These are phyloP conservation scores for Meiosimyza decipiens DNA, from an alignment of 2,888 invertebrate species.

Conservation along the genomic window DNA sequence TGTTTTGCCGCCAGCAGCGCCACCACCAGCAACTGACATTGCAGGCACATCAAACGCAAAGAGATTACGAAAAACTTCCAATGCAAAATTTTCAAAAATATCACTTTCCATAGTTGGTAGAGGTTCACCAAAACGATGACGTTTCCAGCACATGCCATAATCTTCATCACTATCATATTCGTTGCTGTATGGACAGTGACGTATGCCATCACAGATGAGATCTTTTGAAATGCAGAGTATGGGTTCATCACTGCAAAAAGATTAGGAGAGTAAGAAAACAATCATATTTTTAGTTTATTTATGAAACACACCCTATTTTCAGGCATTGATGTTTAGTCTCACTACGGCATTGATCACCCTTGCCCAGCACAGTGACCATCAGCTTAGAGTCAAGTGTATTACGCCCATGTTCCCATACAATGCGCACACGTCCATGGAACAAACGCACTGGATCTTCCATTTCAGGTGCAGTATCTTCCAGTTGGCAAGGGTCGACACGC, in stretches of 20 bases:
- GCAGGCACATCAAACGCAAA: constrained; percentile 60
- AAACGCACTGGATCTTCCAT: constrained; percentile 70
- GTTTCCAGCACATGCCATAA: constrained; percentile 62
- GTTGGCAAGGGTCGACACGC: constrained; percentile 70
- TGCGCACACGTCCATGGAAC: constrained; percentile 70
- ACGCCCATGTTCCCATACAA: constrained; percentile 69
- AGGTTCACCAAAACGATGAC: constrained; percentile 55
- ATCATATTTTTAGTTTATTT: too few relatives aligned
- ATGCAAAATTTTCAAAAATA: constrained; percentile 62
- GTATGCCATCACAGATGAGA: constrained; percentile 75
- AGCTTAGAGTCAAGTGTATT: constrained; percentile 61
- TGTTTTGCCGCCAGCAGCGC: background rate
- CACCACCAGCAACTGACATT: constrained; percentile 43
- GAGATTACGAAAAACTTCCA: constrained; percentile 64
- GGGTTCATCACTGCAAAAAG: constrained; percentile 56
- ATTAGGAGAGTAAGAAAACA: background rate
- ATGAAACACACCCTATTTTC: constrained; percentile 60
- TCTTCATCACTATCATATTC: constrained; percentile 70
- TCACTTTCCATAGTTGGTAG: constrained; percentile 59
- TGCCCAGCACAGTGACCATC: constrained; percentile 64
- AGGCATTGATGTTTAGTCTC: constrained; percentile 62
- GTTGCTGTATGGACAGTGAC: constrained; percentile 75
- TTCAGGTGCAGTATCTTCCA: constrained; percentile 68
- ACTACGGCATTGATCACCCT: constrained; percentile 62
- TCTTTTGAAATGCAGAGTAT: constrained; percentile 74